Conservation (phyloP, 1,140 invertebrate species). For the Cyphomyrmex costatus region DNA sequence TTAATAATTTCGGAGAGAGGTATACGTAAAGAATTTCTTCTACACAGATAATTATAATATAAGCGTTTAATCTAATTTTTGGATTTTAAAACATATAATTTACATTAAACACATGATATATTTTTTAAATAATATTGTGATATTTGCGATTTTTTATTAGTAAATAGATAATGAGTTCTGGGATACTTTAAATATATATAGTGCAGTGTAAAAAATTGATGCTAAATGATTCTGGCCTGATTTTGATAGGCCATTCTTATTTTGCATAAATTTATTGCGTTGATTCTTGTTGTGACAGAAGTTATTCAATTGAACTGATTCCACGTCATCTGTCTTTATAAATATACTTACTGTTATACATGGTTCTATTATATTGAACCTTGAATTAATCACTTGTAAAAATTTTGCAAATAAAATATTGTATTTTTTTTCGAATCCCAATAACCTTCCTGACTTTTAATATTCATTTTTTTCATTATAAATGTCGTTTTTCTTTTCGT, state of each 20-base stretch:
- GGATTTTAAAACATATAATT: neutral
- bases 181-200: neutral
- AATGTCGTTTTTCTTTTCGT: neutral
- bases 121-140: neutral
- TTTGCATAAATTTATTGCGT: constrained; percentile 12
- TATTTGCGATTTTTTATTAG: neutral
- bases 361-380: neutral
- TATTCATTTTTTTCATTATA: neutral
- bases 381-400: neutral
- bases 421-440: neutral
- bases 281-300: constrained; percentile 18
- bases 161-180: neutral
- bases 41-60: neutral
- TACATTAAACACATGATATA: neutral
- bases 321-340: constrained; percentile 36
- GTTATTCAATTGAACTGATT: constrained; percentile 3
- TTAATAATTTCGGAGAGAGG: neutral
- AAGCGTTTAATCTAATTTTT: neutral
- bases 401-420: neutral
- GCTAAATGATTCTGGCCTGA: constrained; percentile 3
- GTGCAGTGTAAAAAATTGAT: neutral
- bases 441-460: neutral
- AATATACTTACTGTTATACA: neutral
- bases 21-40: neutral
- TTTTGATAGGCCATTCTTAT: neutral